These are phyloP conservation scores for Beris chalybata DNA, from an alignment of 2,888 invertebrate species.

Conservation along the genomic window DNA sequence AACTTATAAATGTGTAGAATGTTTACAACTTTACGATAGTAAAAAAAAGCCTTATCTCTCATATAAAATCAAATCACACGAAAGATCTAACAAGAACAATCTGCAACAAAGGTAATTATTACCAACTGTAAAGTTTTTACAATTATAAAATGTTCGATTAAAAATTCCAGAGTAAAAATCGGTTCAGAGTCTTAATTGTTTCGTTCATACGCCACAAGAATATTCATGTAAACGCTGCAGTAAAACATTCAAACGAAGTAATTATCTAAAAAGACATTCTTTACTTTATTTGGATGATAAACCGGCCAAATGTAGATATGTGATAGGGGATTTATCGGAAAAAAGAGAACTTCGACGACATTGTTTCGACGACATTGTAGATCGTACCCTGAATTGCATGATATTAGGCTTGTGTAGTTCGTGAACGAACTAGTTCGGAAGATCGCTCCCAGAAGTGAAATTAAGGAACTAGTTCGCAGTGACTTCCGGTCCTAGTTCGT, in stretches of 20 bases:
- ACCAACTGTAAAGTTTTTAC: background rate
- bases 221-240: constrained; percentile 18
- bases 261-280: constrained; percentile 21
- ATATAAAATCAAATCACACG: constrained; percentile 13
- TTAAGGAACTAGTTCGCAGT: too few relatives aligned
- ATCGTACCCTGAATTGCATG: too few relatives aligned
- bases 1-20: constrained; percentile 12
- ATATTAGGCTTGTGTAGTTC: too few relatives aligned
- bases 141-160: too few relatives aligned
- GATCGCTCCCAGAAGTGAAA: too few relatives aligned
- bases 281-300: constrained; percentile 15
- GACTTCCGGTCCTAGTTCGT: too few relatives aligned
- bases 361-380: too few relatives aligned
- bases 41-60: constrained; percentile 4
- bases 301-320: constrained; percentile 21
- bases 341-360: too few relatives aligned
- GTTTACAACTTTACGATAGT: constrained; percentile 9
- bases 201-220: constrained; percentile 12
- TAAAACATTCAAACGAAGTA: constrained; percentile 7
- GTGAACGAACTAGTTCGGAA: too few relatives aligned
- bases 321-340: constrained; percentile 1
- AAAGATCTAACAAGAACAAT: constrained; percentile 18
- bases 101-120: constrained; percentile 19
- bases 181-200: constrained; percentile 6
- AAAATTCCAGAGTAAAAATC: constrained; percentile 14